A percentile compares a stretch with the other conserved stretches of the same genome.
Conservation (phyloP, 2,113 vertebrate genomes). For the Suricata suricatta region DNA sequence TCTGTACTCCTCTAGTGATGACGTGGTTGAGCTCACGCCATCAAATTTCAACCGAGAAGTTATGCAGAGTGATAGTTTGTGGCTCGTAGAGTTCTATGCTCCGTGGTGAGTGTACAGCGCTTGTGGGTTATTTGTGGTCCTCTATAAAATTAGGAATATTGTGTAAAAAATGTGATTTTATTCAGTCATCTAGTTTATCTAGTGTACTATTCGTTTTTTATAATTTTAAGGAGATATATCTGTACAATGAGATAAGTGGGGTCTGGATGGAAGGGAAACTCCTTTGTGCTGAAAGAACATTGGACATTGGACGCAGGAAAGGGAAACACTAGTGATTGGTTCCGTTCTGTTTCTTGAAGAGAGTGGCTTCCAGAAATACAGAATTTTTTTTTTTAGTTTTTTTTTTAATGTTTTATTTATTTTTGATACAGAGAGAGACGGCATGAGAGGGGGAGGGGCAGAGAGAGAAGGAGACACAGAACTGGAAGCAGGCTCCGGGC, state of each 20-base stretch:
- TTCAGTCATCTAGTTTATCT: not conserved
- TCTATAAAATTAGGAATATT: not conserved
- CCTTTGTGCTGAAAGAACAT: not conserved
- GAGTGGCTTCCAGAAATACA: not conserved
- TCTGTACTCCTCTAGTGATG: conserved; percentile 92
- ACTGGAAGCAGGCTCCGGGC: no score
- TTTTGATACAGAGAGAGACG: no score
- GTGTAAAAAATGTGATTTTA: not conserved
- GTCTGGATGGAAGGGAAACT: not conserved
- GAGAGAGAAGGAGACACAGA: no score
- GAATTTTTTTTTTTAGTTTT: not conserved
- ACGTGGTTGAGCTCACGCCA: conserved; percentile 94
- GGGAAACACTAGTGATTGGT: not conserved
- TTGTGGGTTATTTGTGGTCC: not conserved
- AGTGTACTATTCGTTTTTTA: not conserved
- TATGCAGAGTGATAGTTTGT: conserved; percentile 93
- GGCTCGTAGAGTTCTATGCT: conserved; percentile 97
- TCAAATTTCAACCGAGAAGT: conserved; percentile 97
- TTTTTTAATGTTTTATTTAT: no score
- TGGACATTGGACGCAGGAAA: not conserved
- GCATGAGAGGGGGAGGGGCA: no score
- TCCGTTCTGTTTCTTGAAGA: not conserved
- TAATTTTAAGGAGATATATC: not conserved
- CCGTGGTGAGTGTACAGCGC: conserved; percentile 92
- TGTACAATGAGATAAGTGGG: no score